Conservation (phyloP, 2,888 invertebrate genomes). For the Phalera bucephala region DNA sequence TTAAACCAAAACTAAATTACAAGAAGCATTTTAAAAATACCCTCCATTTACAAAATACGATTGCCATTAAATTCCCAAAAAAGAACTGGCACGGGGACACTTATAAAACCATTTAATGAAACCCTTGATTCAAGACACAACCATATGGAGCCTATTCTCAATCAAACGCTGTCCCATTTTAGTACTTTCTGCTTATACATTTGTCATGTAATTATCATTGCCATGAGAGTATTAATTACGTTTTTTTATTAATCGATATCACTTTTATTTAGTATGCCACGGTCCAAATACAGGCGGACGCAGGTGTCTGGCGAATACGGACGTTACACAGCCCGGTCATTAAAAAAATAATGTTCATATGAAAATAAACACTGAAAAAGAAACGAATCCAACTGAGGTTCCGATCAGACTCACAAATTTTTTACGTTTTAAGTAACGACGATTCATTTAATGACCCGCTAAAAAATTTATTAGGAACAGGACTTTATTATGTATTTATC, state of each 20-base stretch:
- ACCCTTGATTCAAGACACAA: too few relatives aligned
- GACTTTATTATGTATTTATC: too few relatives aligned
- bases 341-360: conserved; percentile 45
- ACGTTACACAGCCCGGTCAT: conserved; percentile 54
- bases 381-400: conserved; percentile 25
- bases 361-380: conserved; percentile 58
- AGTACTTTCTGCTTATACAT: conserved; percentile 23
- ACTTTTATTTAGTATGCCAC: conserved; percentile 55
- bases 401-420: neutral
- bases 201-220: conserved; percentile 38
- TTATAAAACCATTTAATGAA: too few relatives aligned
- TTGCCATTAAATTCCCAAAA: neutral
- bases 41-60: too few relatives aligned
- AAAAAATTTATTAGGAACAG: too few relatives aligned
- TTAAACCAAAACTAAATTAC: too few relatives aligned
- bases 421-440: too few relatives aligned
- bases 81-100: too few relatives aligned
- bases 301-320: conserved; percentile 66
- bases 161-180: conserved; percentile 22
- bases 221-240: conserved; percentile 39
- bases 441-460: too few relatives aligned
- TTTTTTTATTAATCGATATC: conserved; percentile 47
- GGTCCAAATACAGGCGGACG: conserved; percentile 71
- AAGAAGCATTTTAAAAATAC: too few relatives aligned
- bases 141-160: too few relatives aligned